phyloP scores from a whole-genome alignment of 2,888 invertebrate genomes.

The Pyrochroa serraticornis region DNA sequence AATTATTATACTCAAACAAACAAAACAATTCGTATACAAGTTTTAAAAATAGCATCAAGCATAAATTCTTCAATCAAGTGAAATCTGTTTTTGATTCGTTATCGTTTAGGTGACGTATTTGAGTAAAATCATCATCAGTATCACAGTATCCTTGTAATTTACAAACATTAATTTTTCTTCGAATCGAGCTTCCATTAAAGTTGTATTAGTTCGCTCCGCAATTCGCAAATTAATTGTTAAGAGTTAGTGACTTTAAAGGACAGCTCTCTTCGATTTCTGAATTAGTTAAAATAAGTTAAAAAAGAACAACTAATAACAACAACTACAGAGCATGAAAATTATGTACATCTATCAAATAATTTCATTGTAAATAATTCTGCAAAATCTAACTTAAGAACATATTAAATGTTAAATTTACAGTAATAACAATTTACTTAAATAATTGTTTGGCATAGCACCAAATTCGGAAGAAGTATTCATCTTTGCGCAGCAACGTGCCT shows the following conservation, averaged over 20 bases:
- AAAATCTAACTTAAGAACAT: not conserved
- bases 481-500: constrained; percentile 79
- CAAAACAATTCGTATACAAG: constrained; percentile 32
- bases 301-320: constrained; percentile 23
- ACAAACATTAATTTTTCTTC: not conserved
- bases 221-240: constrained; percentile 36
- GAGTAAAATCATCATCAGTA: constrained; percentile 38
- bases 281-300: constrained; percentile 31
- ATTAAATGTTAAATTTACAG: constrained; percentile 18
- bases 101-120: constrained; percentile 9
- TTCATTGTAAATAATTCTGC: not conserved
- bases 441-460: constrained; percentile 87
- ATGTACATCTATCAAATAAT: constrained; percentile 40
- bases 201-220: constrained; percentile 37
- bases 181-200: constrained; percentile 30
- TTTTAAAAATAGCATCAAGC: constrained; percentile 13
- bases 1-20: constrained; percentile 34
- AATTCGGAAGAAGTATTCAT: constrained; percentile 96
- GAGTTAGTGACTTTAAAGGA: constrained; percentile 18
- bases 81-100: constrained; percentile 18
- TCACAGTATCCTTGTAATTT: constrained; percentile 44
- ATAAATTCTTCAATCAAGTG: constrained; percentile 11
- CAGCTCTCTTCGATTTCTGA: constrained; percentile 13
- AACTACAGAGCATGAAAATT: constrained; percentile 29
- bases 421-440: constrained; percentile 68